phyloP scores from a whole-genome alignment of 1,140 invertebrate species.

The Halotydeus destructor region DNA sequence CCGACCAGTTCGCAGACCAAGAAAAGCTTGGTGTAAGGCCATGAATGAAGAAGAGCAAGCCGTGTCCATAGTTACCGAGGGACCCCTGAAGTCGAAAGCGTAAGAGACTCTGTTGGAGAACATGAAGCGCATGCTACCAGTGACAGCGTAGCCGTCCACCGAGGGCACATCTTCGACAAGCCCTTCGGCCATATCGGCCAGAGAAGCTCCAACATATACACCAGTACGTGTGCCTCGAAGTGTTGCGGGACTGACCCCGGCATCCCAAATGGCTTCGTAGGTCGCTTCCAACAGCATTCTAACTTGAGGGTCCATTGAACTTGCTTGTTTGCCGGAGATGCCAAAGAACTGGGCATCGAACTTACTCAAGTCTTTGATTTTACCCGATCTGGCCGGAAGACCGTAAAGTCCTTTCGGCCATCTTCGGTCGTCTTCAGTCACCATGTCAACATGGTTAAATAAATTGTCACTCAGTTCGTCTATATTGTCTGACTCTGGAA shows the following conservation, averaged over 20 bases:
- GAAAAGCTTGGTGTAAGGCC: conserved; percentile 29
- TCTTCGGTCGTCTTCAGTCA: conserved; percentile 14
- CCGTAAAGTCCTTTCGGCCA: conserved; percentile 11
- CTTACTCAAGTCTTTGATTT: conserved; percentile 41
- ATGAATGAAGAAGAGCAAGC: conserved; percentile 29
- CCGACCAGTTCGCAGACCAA: conserved; percentile 27
- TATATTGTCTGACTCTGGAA: conserved; percentile 65
- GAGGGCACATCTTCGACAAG: conserved; percentile 31
- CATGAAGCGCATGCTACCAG: conserved; percentile 79
- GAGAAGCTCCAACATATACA: conserved; percentile 69
- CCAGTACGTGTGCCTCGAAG: conserved; percentile 46
- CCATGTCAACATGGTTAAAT: conserved; percentile 65
- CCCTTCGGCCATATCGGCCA: conserved; percentile 60
- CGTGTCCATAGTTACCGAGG: conserved; percentile 33
- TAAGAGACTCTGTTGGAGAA: conserved; percentile 87
- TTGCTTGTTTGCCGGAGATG: conserved; percentile 69
- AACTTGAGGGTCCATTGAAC: conserved; percentile 83
- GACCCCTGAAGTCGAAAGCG: conserved; percentile 61
- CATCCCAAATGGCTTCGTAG: conserved; percentile 79
- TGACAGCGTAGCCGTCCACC: conserved; percentile 65
- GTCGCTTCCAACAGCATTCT: conserved; percentile 68
- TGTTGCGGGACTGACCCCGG: conserved; percentile 35
- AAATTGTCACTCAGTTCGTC: conserved; percentile 71
- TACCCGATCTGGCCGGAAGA: not conserved
- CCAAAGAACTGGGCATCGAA: conserved; percentile 77